Conservation (phyloP, 2,888 invertebrate species). For the Trissonchulus latispiculum region DNA sequence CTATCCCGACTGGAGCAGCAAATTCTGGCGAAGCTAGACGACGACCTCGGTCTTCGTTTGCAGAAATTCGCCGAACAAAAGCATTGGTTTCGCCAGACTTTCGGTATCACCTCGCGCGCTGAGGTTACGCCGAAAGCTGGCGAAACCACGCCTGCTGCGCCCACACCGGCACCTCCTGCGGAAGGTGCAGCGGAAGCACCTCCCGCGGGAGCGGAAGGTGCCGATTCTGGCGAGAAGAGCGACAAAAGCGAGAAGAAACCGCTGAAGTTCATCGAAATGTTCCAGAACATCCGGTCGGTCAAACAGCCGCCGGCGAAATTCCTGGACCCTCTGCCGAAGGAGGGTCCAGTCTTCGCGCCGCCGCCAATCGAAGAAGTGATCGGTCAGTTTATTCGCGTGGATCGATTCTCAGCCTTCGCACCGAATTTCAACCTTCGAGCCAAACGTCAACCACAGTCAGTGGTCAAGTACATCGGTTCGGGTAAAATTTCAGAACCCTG, state of each 20-base stretch:
- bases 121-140: background rate
- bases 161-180: constrained; percentile 12
- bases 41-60: constrained; percentile 7
- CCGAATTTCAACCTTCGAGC: constrained; percentile 7
- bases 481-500: constrained; percentile 22
- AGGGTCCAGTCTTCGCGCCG: constrained; percentile 22
- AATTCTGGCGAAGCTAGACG: constrained; percentile 1
- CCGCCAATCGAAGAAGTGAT: constrained; percentile 17
- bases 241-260: too few species aligned
- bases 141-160: background rate
- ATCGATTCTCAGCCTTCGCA: constrained; percentile 16
- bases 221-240: too few species aligned
- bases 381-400: constrained; percentile 4
- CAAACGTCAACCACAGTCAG: background rate
- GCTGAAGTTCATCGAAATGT: background rate
- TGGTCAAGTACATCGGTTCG: constrained; percentile 21
- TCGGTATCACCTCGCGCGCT: constrained; percentile 8
- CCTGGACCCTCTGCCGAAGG: constrained; percentile 15
- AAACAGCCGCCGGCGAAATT: background rate
- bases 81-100: constrained; percentile 15
- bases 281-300: background rate
- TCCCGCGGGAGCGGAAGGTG: too few species aligned
- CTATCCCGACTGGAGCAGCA: background rate
- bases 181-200: too few species aligned
- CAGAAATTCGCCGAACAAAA: constrained; percentile 21